Evolutionary conservation across 2,888 invertebrate species (phyloP).

Genomic region (Autographa pulchrina): DNA sequence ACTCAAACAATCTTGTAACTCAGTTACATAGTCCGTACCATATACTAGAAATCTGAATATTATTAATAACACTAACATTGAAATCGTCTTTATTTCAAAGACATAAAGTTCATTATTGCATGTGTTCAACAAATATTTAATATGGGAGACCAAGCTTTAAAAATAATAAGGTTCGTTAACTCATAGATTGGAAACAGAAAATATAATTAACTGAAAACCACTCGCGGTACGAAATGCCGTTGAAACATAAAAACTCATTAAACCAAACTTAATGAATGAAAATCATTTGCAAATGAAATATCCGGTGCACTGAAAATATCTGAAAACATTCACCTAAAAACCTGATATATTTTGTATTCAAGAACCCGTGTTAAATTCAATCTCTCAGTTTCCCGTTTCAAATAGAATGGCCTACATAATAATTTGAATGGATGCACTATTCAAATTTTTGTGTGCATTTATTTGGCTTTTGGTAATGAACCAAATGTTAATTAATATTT

Average conservation of each 20-base stretch:
- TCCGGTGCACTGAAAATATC: conserved; percentile 6
- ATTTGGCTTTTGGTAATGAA: neutral
- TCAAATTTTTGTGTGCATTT: neutral
- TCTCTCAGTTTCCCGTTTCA: conserved; percentile 6
- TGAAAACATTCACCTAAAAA: conserved; percentile 14
- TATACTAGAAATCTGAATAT: too few species aligned
- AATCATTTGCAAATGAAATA: conserved; percentile 19
- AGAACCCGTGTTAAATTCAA: conserved; percentile 23
- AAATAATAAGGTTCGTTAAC: conserved; percentile 1
- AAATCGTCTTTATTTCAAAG: too few species aligned
- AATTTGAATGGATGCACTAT: conserved; percentile 7
- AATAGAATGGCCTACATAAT: conserved; percentile 32
- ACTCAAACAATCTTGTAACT: too few species aligned
- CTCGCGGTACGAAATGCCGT: conserved; percentile 27
- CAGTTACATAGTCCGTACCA: too few species aligned
- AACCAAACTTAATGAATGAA: conserved; percentile 7
- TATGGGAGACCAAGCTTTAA: too few species aligned
- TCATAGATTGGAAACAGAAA: neutral
- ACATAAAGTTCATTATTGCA: too few species aligned
- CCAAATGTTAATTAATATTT: conserved; percentile 1
- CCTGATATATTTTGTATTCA: conserved; percentile 7
- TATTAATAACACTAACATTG: too few species aligned
- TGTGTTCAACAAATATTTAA: too few species aligned
- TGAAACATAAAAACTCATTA: neutral
- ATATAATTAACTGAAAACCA: conserved; percentile 33